Conservation (phyloP, 1,140 invertebrate genomes). For the Musca domestica region DNA sequence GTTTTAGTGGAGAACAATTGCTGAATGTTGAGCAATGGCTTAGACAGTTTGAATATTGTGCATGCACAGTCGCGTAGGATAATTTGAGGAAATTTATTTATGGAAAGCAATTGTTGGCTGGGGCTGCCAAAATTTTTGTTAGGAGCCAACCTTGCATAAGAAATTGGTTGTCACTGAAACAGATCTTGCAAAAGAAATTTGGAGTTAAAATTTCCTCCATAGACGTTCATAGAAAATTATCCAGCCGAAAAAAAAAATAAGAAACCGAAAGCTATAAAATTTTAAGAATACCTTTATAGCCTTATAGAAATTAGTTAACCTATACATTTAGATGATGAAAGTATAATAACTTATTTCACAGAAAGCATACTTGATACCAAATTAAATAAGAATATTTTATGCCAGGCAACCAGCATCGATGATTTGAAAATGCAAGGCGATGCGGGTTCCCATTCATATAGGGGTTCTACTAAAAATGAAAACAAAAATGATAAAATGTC, state of each 20-base stretch:
- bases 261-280: no score
- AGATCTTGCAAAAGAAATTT: no score
- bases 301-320: no score
- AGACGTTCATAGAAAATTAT: no score
- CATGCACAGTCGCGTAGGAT: neutral
- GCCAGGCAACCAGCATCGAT: neutral
- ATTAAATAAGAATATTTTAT: neutral
- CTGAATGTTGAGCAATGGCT: constrained; percentile 15
- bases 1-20: neutral
- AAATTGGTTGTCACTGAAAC: neutral
- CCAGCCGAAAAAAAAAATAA: neutral
- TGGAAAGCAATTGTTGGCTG: constrained; percentile 4
- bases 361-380: no score
- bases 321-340: no score
- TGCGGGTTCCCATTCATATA: neutral
- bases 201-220: no score
- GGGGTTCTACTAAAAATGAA: no score
- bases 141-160: neutral
- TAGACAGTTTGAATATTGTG: neutral
- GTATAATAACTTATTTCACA: no score
- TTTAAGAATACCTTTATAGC: neutral
- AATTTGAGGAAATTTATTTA: constrained; percentile 13
- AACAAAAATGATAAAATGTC: no score
- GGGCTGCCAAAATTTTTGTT: no score
- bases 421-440: neutral